phyloP scores from a whole-genome alignment of 2,113 vertebrate species.

The Eudyptes chrysolophus region DNA sequence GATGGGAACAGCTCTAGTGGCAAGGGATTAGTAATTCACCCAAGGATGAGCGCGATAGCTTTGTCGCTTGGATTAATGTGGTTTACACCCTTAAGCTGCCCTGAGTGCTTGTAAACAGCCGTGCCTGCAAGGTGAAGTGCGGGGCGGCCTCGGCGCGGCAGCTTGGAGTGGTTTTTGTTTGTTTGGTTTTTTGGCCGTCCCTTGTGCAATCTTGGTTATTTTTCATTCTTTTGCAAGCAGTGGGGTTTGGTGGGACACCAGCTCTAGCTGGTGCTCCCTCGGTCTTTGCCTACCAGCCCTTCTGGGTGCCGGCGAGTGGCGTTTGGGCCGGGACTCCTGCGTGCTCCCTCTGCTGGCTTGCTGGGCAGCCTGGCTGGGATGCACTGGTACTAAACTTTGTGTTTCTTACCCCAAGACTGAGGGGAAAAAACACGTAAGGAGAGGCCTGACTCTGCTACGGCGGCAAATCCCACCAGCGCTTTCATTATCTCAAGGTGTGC shows the following conservation, averaged over 20 bases:
- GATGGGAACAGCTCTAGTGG: background rate
- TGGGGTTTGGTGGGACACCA: background rate
- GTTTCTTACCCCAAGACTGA: background rate
- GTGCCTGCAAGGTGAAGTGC: background rate
- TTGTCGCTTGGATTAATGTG: background rate
- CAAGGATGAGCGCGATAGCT: background rate
- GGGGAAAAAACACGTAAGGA: rapidly evolving
- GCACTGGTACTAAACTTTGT: background rate
- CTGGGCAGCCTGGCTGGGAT: background rate
- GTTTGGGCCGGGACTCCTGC: rapidly evolving
- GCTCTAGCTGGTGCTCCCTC: background rate
- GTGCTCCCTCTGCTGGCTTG: background rate
- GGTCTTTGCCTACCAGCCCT: background rate
- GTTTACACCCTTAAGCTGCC: slow-evolving; percentile 38
- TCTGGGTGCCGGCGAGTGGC: background rate
- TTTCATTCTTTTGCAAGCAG: background rate
- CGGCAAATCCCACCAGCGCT: background rate
- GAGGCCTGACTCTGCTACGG: background rate
- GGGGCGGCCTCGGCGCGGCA: background rate
- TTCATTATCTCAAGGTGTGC: slow-evolving; percentile 34
- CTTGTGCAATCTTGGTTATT: rapidly evolving
- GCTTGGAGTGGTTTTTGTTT: background rate
- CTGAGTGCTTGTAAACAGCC: background rate
- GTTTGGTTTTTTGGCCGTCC: background rate
- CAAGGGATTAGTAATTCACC: background rate